These are phyloP conservation scores for Heliconius himera DNA, from an alignment of 1,140 invertebrate genomes.

Conservation along the genomic window DNA sequence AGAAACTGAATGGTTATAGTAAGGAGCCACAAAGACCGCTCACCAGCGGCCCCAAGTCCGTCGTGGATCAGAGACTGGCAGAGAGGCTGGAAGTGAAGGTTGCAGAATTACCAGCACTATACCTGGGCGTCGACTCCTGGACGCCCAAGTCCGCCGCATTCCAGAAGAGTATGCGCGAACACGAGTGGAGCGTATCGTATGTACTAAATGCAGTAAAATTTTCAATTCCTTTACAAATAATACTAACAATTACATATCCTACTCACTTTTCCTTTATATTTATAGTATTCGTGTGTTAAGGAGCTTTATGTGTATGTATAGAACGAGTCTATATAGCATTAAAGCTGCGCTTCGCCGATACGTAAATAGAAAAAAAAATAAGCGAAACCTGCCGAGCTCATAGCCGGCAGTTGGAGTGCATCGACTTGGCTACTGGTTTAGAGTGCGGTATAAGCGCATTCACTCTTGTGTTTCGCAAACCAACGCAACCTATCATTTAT, in stretches of 20 bases:
- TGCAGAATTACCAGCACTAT: slow-evolving; percentile 83
- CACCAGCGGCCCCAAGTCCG: slow-evolving; percentile 68
- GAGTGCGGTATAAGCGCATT: slow-evolving; percentile 48
- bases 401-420: slow-evolving; percentile 52
- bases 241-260: slow-evolving; percentile 41
- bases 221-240: slow-evolving; percentile 23
- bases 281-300: slow-evolving; percentile 34
- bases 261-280: slow-evolving; percentile 18
- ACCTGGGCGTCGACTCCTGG: slow-evolving; percentile 84
- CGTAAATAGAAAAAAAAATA: slow-evolving; percentile 55
- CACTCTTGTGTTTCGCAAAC: slow-evolving; percentile 46
- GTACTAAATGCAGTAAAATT: slow-evolving; percentile 49
- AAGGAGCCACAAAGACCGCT: slow-evolving; percentile 67
- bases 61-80: slow-evolving; percentile 71
- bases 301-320: slow-evolving; percentile 38
- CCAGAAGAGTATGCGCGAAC: slow-evolving; percentile 80
- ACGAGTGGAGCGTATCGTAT: slow-evolving; percentile 82
- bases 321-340: slow-evolving; percentile 41
- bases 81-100: slow-evolving; percentile 77
- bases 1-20: slow-evolving; percentile 66
- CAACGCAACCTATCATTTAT: slow-evolving; percentile 28
- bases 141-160: slow-evolving; percentile 83
- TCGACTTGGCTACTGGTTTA: slow-evolving; percentile 58
- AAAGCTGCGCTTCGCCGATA: slow-evolving; percentile 34
- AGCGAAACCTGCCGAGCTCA: slow-evolving; percentile 39